These are phyloP conservation scores for Aethes cnicana DNA, from an alignment of 2,888 invertebrate species.

Conservation along the genomic window DNA sequence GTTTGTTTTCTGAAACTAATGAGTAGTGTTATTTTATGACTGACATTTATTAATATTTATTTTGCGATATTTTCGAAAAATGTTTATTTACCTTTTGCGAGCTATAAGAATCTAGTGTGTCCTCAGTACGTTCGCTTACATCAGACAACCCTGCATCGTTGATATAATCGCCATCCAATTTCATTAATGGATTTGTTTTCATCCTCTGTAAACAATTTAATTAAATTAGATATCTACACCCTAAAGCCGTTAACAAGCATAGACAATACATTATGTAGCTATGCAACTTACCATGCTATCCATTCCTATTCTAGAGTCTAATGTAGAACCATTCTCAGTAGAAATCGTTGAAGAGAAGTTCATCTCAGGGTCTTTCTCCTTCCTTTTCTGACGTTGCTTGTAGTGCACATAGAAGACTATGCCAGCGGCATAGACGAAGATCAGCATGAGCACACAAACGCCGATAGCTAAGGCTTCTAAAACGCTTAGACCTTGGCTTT, in stretches of 20 bases:
- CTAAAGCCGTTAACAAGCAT: background rate
- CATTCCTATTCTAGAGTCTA: constrained; percentile 69
- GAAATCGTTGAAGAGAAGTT: constrained; percentile 59
- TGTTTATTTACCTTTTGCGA: constrained; percentile 54
- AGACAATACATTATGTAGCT: background rate
- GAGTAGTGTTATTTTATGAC: constrained; percentile 5
- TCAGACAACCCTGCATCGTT: constrained; percentile 68
- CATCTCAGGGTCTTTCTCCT: constrained; percentile 66
- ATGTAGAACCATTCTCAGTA: constrained; percentile 61
- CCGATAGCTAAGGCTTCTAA: constrained; percentile 91
- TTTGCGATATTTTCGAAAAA: constrained; percentile 21
- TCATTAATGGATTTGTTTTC: constrained; percentile 71
- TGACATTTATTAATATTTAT: background rate
- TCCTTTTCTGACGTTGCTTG: constrained; percentile 84
- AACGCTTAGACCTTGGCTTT: constrained; percentile 85
- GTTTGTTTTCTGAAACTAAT: constrained; percentile 67
- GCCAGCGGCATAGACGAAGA: constrained; percentile 91
- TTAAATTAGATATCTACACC: background rate
- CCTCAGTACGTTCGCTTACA: constrained; percentile 67
- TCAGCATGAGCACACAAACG: constrained; percentile 88
- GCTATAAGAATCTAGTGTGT: constrained; percentile 62
- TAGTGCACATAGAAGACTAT: constrained; percentile 91
- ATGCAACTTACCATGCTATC: constrained; percentile 67
- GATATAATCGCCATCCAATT: constrained; percentile 60
- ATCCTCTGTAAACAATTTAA: constrained; percentile 54